These are phyloP conservation scores for Xylota sylvarum DNA, from an alignment of 2,888 invertebrate genomes.

Conservation along the genomic window DNA sequence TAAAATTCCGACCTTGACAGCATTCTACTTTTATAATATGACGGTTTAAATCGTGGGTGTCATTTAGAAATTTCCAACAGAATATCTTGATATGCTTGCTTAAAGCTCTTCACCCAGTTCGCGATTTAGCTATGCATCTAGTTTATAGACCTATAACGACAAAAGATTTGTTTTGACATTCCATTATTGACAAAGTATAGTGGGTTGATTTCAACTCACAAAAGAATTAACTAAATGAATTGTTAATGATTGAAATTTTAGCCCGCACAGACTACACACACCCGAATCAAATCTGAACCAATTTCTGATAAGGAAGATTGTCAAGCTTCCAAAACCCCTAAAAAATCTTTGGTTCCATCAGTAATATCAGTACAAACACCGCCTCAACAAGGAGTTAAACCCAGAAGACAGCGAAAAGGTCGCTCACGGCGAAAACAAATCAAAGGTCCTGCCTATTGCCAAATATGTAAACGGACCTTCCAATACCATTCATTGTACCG, in stretches of 20 bases:
- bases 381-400: not conserved
- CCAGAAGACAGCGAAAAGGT: constrained; percentile 39
- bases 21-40: too few relatives aligned
- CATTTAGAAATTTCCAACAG: too few relatives aligned
- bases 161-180: too few relatives aligned
- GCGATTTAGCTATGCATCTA: too few relatives aligned
- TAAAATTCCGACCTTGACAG: too few relatives aligned
- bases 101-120: too few relatives aligned
- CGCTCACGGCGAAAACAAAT: constrained; percentile 78
- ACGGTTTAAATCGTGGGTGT: too few relatives aligned
- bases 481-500: constrained; percentile 80
- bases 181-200: too few relatives aligned
- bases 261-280: not conserved
- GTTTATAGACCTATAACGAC: too few relatives aligned
- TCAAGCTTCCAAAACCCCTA: not conserved
- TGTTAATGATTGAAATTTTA: constrained; percentile 32
- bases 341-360: not conserved
- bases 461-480: constrained; percentile 80
- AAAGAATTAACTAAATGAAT: too few relatives aligned
- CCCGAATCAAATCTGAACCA: constrained; percentile 45
- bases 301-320: constrained; percentile 40
- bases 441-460: constrained; percentile 79
- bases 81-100: too few relatives aligned
- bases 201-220: not conserved
- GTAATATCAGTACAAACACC: constrained; percentile 8